Conservation (phyloP, 1,140 invertebrate genomes). For the Drosophila kurseongensis region DNA sequence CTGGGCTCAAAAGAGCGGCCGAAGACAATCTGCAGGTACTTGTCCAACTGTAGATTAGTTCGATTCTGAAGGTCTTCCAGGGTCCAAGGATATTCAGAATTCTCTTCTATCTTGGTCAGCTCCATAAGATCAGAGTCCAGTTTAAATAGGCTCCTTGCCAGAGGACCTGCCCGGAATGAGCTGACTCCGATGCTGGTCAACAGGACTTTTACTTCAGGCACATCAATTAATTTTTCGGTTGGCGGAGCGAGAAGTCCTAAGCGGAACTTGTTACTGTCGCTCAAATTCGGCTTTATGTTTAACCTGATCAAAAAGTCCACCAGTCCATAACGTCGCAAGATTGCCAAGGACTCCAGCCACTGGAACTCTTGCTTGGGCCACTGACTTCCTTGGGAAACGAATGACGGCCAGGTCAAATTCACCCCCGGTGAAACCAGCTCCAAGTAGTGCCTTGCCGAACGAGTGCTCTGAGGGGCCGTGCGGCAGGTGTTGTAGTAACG, state of each 20-base stretch:
- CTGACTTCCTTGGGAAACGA: not conserved
- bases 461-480: not conserved
- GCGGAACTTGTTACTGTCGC: not conserved
- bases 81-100: not conserved
- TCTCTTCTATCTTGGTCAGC: not conserved
- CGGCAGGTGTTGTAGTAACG: conserved; percentile 18
- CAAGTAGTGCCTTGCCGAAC: conserved; percentile 1
- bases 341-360: conserved; percentile 11
- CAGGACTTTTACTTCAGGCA: not conserved
- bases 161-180: not conserved
- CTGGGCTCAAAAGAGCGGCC: too few relatives aligned
- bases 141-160: not conserved
- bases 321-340: not conserved
- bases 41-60: not conserved
- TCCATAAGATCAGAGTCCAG: not conserved
- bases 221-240: not conserved
- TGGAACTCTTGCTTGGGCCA: conserved; percentile 10
- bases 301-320: not conserved
- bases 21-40: not conserved
- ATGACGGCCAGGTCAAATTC: conserved; percentile 13
- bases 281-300: not conserved
- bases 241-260: not conserved
- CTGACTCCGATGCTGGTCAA: not conserved
- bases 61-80: not conserved
- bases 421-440: conserved; percentile 5